A percentile compares a stretch with the other conserved stretches of the same genome.
Evolutionary conservation across 2,797 vertebrate species (phyloP).

Genomic region (Brachyrhaphis roseni): DNA sequence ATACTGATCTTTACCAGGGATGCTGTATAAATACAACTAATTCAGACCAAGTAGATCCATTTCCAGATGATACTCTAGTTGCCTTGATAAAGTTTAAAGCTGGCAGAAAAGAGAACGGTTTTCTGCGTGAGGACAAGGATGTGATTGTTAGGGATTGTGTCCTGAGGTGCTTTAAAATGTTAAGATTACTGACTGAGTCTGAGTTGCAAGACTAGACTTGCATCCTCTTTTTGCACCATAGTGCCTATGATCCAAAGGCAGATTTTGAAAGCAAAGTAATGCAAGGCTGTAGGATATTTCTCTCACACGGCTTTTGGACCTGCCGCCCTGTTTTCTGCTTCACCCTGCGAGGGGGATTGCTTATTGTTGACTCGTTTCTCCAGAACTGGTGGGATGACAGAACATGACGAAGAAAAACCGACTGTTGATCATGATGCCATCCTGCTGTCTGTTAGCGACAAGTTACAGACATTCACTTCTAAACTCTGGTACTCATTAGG

Average conservation of each 20-base stretch:
- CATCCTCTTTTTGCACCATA: slow-evolving; percentile 69
- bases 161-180: slow-evolving; percentile 45
- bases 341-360: slow-evolving; percentile 7
- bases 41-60: not conserved
- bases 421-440: not conserved
- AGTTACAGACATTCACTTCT: slow-evolving; percentile 25
- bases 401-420: not conserved
- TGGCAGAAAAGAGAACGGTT: slow-evolving; percentile 27
- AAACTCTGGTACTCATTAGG: slow-evolving; percentile 17
- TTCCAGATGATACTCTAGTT: slow-evolving; percentile 1
- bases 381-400: slow-evolving; percentile 39
- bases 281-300: slow-evolving; percentile 31
- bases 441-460: slow-evolving; percentile 24
- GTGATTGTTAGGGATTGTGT: slow-evolving; percentile 43
- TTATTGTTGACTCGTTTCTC: slow-evolving; percentile 32
- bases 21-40: not conserved
- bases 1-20: not conserved
- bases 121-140: slow-evolving; percentile 28
- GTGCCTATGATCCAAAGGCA: slow-evolving; percentile 69
- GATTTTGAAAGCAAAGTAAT: slow-evolving; percentile 38
- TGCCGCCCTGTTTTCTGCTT: slow-evolving; percentile 22
- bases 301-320: slow-evolving; percentile 35
- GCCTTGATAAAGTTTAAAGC: not conserved
- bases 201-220: slow-evolving; percentile 24
- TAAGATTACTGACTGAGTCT: slow-evolving; percentile 46